These are phyloP conservation scores for Xenopus tropicalis DNA, from an alignment of 2,113 vertebrate species.

Conservation along the genomic window UCB_Xtro_10.0 CM004445.2:107914001-107914500, in stretches of 20 bases:
- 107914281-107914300: slow-evolving; percentile 79
- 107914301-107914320: not conserved
- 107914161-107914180: slow-evolving; percentile 74
- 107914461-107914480: too few species aligned
- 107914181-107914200: slow-evolving; percentile 89
- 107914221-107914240: slow-evolving; percentile 87
- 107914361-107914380: not conserved
- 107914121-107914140: slow-evolving; percentile 78
- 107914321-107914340: not conserved
- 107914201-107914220: slow-evolving; percentile 89
- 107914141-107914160: slow-evolving; percentile 76
- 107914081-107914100: not conserved
- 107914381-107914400: not conserved
- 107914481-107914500: too few species aligned
- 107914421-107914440: not conserved
- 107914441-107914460: too few species aligned
- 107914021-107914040: too few species aligned
- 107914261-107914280: slow-evolving; percentile 89
- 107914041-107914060: too few species aligned
- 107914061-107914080: not conserved
- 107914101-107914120: slow-evolving; percentile 80
- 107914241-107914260: slow-evolving; percentile 89
- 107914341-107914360: slow-evolving; percentile 1
- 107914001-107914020: too few species aligned
- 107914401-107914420: not conserved